Conservation (phyloP, 1,140 invertebrate species). For the Zaprionus inermis region DNA sequence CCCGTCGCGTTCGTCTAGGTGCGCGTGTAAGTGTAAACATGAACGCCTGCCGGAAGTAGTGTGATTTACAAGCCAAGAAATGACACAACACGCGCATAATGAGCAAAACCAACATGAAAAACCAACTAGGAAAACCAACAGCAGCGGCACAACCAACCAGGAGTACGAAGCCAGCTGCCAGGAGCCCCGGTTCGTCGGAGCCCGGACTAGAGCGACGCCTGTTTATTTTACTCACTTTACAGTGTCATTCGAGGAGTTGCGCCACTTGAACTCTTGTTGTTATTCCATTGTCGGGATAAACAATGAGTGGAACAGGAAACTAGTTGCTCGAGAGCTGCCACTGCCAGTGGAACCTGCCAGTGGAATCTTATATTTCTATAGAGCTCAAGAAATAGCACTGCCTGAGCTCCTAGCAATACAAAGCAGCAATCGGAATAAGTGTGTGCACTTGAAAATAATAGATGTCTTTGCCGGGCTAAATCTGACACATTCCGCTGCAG, state of each 20-base stretch:
- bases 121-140: constrained; percentile 12
- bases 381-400: not conserved
- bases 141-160: not conserved
- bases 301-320: constrained; percentile 19
- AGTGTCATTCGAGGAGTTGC: constrained; percentile 41
- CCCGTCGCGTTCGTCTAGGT: constrained; percentile 17
- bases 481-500: not conserved
- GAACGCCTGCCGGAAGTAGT: constrained; percentile 63
- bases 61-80: constrained; percentile 70
- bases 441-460: constrained; percentile 3
- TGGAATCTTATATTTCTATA: constrained; percentile 18
- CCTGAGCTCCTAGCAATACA: not conserved
- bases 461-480: constrained; percentile 2
- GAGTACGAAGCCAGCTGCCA: not conserved
- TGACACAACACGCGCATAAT: constrained; percentile 57
- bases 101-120: constrained; percentile 37
- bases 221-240: constrained; percentile 42
- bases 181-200: not conserved
- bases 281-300: constrained; percentile 31
- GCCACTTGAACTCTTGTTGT: constrained; percentile 36
- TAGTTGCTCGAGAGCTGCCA: constrained; percentile 26
- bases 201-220: constrained; percentile 6
- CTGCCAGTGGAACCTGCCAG: not conserved
- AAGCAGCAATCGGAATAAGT: not conserved
- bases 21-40: constrained; percentile 42